Percentiles rank a stretch among this genome's conserved stretches.
These are phyloP conservation scores for Eriocheir sinensis DNA, from an alignment of 1,140 invertebrate genomes.

Conservation along the genomic window DNA sequence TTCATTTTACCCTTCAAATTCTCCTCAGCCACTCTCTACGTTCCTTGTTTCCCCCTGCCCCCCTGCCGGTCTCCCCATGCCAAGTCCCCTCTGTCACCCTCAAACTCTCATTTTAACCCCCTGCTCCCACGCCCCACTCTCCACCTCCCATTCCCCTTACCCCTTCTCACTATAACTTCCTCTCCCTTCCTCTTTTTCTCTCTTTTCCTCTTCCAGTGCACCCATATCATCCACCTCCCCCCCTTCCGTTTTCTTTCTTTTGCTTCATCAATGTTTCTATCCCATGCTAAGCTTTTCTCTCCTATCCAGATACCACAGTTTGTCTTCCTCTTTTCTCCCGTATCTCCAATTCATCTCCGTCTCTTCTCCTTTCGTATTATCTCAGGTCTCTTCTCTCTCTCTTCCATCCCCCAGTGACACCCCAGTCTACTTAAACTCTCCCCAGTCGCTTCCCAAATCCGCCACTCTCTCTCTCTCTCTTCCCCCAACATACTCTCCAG, in stretches of 20 bases:
- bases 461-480: not conserved
- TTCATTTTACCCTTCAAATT: slow-evolving; percentile 8
- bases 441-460: not conserved
- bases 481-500: not conserved
- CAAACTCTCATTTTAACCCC: slow-evolving; percentile 24
- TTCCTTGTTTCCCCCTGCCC: not conserved
- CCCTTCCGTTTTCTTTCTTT: not conserved
- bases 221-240: not conserved
- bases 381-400: no score
- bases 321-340: not conserved
- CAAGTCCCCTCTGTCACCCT: not conserved
- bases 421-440: no score
- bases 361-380: not conserved
- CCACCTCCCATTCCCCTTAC: no score
- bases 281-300: not conserved
- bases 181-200: not conserved
- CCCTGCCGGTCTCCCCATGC: not conserved
- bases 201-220: not conserved
- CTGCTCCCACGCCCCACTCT: not conserved
- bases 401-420: no score
- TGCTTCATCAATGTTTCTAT: not conserved
- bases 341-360: not conserved
- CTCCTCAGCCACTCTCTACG: slow-evolving; percentile 9
- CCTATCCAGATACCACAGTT: no score
- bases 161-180: not conserved